These are phyloP conservation scores for Sylvilagus bachmani DNA, from an alignment of 2,113 vertebrate species.

Conservation along the genomic window DNA sequence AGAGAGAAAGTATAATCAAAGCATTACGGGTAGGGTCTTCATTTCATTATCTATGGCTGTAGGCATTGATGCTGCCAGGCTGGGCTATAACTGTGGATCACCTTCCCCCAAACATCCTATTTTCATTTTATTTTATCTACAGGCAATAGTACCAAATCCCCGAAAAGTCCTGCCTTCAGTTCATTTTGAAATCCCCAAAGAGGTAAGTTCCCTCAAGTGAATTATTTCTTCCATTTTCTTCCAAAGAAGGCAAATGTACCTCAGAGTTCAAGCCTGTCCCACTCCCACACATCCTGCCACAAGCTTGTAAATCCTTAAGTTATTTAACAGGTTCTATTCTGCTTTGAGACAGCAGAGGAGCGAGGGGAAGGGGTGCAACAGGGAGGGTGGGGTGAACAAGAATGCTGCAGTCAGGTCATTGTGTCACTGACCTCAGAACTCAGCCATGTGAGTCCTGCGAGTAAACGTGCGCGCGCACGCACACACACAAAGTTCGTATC, in stretches of 20 bases:
- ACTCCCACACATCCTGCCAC: background rate
- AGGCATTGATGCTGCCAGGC: background rate
- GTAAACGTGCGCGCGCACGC: no score
- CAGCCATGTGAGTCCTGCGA: no score
- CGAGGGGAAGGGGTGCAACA: no score
- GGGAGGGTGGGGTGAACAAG: background rate
- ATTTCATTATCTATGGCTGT: background rate
- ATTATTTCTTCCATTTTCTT: background rate
- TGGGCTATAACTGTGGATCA: background rate
- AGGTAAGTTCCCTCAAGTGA: background rate
- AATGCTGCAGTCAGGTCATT: background rate
- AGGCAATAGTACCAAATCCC: constrained; percentile 20
- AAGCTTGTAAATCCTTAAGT: background rate
- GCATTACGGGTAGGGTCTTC: no score
- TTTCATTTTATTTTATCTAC: constrained; percentile 27
- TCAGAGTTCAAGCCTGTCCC: background rate
- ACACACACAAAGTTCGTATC: background rate
- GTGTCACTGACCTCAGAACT: background rate
- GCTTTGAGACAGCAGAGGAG: background rate
- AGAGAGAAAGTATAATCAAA: no score
- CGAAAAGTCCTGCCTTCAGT: background rate
- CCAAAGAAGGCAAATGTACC: background rate
- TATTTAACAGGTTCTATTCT: background rate
- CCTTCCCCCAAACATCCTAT: background rate
- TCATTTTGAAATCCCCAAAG: background rate